These are phyloP conservation scores for Sussaba pulchella DNA, from an alignment of 2,888 invertebrate species.

Conservation along the genomic window DNA sequence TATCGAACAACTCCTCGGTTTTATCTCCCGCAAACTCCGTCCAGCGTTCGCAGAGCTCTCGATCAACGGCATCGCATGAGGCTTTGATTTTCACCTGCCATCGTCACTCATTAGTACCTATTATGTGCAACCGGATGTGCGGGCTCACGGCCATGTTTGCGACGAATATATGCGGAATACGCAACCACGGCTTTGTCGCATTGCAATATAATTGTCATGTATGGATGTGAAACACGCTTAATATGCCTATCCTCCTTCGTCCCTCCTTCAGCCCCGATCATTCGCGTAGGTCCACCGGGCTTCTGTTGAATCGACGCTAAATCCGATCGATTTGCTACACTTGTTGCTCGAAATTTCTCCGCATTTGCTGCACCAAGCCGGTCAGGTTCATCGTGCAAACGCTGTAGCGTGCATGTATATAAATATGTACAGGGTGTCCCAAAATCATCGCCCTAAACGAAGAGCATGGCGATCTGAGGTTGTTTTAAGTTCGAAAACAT, in stretches of 20 bases:
- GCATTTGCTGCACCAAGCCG: neutral
- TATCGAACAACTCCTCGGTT: too few species aligned
- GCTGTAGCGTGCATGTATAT: neutral
- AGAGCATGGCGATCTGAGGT: too few species aligned
- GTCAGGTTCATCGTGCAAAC: slow-evolving; percentile 13
- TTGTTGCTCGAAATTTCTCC: slow-evolving; percentile 13
- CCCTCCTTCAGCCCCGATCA: too few species aligned
- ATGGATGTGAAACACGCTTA: slow-evolving; percentile 20
- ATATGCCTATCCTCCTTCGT: too few species aligned
- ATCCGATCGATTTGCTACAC: slow-evolving; percentile 16
- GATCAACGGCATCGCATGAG: slow-evolving; percentile 15
- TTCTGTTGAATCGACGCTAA: neutral
- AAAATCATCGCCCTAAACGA: too few species aligned
- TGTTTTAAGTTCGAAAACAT: too few species aligned
- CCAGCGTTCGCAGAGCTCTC: neutral
- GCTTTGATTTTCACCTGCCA: slow-evolving; percentile 49
- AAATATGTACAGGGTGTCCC: too few species aligned
- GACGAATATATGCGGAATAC: slow-evolving; percentile 5
- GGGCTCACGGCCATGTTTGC: neutral
- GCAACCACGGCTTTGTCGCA: slow-evolving; percentile 27
- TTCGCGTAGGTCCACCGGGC: neutral
- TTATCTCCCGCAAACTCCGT: neutral
- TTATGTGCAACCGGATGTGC: slow-evolving; percentile 38
- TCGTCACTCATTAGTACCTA: slow-evolving; percentile 60
- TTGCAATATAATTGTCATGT: slow-evolving; percentile 38